Evolutionary conservation across 2,113 vertebrate genomes (phyloP), one percentile per base, ranked within the genome.

Genomic region (Anseranas semipalmata): DNA sequence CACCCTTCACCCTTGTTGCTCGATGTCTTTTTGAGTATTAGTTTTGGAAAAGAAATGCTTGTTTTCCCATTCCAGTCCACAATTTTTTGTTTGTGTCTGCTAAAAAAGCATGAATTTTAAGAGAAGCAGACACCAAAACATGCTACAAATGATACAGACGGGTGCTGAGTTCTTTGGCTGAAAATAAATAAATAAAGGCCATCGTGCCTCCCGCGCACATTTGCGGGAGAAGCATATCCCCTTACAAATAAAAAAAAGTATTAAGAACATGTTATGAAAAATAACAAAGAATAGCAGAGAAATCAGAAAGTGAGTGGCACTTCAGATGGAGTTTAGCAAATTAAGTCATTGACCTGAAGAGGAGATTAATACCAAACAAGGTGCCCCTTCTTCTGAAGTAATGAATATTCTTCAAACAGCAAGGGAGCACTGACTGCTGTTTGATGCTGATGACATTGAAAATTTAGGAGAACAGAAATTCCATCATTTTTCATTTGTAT

Each of bases 401-500:
- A 99, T 99, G 99, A 99, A 98, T 98, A 98, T 98, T 99, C 98
- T 98, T 99, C 98, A 98, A 99, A 99, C 97, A 90, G 97, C 98
- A 75, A 97, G 98, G 98, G 97, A 98, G 95, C 96, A 92, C 83
- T 89, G 98, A 98, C 98, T 98, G 98, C 98, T 96, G 98, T 98
- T 99, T 98, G 98, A 99, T 98, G 98, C 98, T 97, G 98, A 98
- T 99, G 99, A 99, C 99, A 99, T 99, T 99, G 99, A 99, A 99
- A 99, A 99, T 99, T 99, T 99, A 97, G 96, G 98, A 99, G 98
- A 99, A 99, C 98, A 98, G 98, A 99, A 98, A 99, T 99, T 98
- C 99, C 98, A 98, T 99, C 99, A 98, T 99, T 99, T 99, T 99
- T 99, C 99, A 99, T 99, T 99, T 99, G 99, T 99, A 99, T 99